These are phyloP conservation scores for Gallinago nigripennis DNA, from an alignment of 2,797 vertebrate species.

Conservation along the genomic window DNA sequence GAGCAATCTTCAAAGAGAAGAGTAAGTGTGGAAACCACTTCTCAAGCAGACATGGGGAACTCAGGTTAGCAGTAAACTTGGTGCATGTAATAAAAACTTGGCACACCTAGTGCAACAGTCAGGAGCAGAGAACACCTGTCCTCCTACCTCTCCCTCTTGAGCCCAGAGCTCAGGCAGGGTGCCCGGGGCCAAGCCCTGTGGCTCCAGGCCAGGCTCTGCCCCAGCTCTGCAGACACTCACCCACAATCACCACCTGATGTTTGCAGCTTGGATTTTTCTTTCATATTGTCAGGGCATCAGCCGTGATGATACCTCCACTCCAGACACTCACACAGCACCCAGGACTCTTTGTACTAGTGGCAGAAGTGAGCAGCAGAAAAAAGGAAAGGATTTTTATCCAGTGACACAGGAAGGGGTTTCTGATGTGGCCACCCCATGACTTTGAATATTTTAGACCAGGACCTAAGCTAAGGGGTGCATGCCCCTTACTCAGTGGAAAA, in stretches of 20 bases:
- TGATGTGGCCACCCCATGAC: not conserved
- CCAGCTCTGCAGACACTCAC: not conserved
- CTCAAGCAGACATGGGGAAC: not conserved
- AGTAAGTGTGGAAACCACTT: not conserved
- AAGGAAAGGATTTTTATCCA: not conserved
- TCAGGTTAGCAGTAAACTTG: not conserved
- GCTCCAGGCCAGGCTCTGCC: not conserved
- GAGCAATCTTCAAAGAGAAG: not conserved
- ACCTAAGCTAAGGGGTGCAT: not conserved
- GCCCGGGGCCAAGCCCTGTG: not conserved
- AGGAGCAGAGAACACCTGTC: not conserved
- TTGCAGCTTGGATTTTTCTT: not conserved
- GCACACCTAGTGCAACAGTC: not conserved
- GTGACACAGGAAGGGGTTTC: not conserved
- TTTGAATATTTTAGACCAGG: not conserved
- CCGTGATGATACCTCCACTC: too few species aligned
- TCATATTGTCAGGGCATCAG: not conserved
- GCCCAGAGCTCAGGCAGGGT: not conserved
- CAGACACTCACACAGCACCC: not conserved
- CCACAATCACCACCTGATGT: not conserved
- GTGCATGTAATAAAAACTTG: not conserved
- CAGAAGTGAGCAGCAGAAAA: not conserved
- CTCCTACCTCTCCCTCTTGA: not conserved
- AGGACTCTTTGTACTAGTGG: not conserved
- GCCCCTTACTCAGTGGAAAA: not conserved